Evolutionary conservation across 2,797 vertebrate species (phyloP).

Genomic region (Mastacembelus armatus): DNA sequence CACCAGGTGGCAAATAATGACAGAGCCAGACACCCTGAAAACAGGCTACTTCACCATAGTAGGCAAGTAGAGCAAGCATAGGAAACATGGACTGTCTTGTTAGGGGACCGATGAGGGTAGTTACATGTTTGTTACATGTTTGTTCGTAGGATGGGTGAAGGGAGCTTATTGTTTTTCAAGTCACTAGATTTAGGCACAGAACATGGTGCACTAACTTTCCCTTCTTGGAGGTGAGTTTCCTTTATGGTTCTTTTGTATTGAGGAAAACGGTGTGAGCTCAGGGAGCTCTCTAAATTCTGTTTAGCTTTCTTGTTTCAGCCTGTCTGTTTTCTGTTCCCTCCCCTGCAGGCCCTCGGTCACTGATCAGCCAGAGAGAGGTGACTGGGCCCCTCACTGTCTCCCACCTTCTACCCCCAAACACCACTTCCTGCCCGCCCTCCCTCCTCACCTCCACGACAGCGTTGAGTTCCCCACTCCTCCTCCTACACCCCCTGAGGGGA

Average conservation of each 20-base stretch:
- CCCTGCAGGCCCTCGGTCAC: slow-evolving; percentile 68
- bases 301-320: slow-evolving; percentile 28
- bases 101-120: slow-evolving; percentile 4
- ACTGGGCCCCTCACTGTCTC: slow-evolving; percentile 57
- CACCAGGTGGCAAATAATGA: slow-evolving; percentile 75
- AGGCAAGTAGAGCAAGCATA: slow-evolving; percentile 12
- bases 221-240: slow-evolving; percentile 50
- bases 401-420: slow-evolving; percentile 55
- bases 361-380: slow-evolving; percentile 70
- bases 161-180: slow-evolving; percentile 48
- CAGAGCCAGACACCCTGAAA: slow-evolving; percentile 47
- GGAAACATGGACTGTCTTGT: slow-evolving; percentile 44
- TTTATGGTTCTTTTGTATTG: slow-evolving; percentile 6
- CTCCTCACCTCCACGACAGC: slow-evolving; percentile 66
- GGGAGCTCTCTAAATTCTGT: slow-evolving; percentile 5
- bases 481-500: slow-evolving; percentile 73
- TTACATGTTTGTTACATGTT: slow-evolving; percentile 1
- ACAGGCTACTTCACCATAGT: slow-evolving; percentile 17
- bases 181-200: slow-evolving; percentile 45
- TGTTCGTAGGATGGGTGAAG: slow-evolving; percentile 51
- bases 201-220: slow-evolving; percentile 12
- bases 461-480: slow-evolving; percentile 73
- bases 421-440: slow-evolving; percentile 48
- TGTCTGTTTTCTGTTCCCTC: slow-evolving; percentile 64
- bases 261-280: not conserved